Evolutionary conservation across 1,140 invertebrate species (phyloP).

Genomic region (Drosophila fuyamai): DNA sequence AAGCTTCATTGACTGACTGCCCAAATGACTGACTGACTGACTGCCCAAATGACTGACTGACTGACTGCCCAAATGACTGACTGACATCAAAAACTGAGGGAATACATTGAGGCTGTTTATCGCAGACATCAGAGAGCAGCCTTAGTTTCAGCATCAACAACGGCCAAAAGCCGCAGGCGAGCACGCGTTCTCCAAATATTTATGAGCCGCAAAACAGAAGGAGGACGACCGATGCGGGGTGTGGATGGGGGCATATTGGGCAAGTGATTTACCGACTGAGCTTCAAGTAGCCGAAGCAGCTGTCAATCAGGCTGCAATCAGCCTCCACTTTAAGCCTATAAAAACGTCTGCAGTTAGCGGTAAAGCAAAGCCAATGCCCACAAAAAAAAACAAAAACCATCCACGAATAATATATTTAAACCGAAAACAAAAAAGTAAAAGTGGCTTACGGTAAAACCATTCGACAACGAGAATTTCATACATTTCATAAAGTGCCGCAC

Average conservation of each 20-base stretch:
- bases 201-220: slow-evolving; percentile 55
- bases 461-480: slow-evolving; percentile 52
- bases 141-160: slow-evolving; percentile 41
- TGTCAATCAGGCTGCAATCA: slow-evolving; percentile 79
- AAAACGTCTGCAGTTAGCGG: slow-evolving; percentile 69
- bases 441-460: slow-evolving; percentile 77
- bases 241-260: slow-evolving; percentile 8
- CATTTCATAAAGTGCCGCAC: slow-evolving; percentile 41
- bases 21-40: slow-evolving; percentile 26
- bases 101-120: slow-evolving; percentile 53
- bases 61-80: slow-evolving; percentile 29
- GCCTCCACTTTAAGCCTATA: slow-evolving; percentile 78
- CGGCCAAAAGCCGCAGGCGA: slow-evolving; percentile 47
- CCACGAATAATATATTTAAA: slow-evolving; percentile 23
- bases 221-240: background rate
- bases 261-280: slow-evolving; percentile 70
- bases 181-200: slow-evolving; percentile 74
- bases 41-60: slow-evolving; percentile 18
- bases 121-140: slow-evolving; percentile 45
- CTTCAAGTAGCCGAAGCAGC: slow-evolving; percentile 75
- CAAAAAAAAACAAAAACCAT: slow-evolving; percentile 17
- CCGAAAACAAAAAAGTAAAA: slow-evolving; percentile 65
- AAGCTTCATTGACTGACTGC: slow-evolving; percentile 13
- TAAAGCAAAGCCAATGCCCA: slow-evolving; percentile 32
- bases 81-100: slow-evolving; percentile 45